Percentiles rank a stretch among this genome's conserved stretches.
Evolutionary conservation across 2,113 vertebrate species (phyloP).

Genomic region (Potamarius usumacintae): DNA sequence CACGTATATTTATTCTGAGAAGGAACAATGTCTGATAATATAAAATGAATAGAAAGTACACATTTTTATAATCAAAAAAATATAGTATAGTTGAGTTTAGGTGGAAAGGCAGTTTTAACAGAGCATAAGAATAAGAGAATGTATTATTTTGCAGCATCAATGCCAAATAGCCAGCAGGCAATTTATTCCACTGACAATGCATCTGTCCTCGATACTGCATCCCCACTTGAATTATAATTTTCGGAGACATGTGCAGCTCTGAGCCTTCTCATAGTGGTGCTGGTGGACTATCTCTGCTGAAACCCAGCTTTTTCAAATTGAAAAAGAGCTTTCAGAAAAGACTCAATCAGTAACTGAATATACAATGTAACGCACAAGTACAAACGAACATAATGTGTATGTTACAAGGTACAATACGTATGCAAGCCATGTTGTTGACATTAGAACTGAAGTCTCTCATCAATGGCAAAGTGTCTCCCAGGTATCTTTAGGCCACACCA

Average conservation of each 20-base stretch:
- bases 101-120: slow-evolving; percentile 3
- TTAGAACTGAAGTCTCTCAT: neutral
- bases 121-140: slow-evolving; percentile 12
- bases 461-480: neutral
- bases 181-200: slow-evolving; percentile 61
- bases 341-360: neutral
- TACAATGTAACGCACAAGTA: neutral
- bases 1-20: neutral
- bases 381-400: neutral
- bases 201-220: slow-evolving; percentile 64
- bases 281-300: slow-evolving; percentile 20
- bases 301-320: slow-evolving; percentile 29
- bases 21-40: neutral
- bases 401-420: neutral
- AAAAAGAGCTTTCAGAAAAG: slow-evolving; percentile 7
- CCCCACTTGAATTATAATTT: slow-evolving; percentile 65
- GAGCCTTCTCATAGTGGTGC: slow-evolving; percentile 59
- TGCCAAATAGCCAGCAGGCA: slow-evolving; percentile 50
- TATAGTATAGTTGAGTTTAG: neutral
- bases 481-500: no score
- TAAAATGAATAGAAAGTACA: neutral
- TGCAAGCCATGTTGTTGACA: neutral
- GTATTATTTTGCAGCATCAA: slow-evolving; percentile 59
- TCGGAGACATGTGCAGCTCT: slow-evolving; percentile 52
- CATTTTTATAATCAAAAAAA: neutral